Evolutionary conservation across 2,113 vertebrate genomes (phyloP).

Genomic region (Lamprologus tigripictilis): DNA sequence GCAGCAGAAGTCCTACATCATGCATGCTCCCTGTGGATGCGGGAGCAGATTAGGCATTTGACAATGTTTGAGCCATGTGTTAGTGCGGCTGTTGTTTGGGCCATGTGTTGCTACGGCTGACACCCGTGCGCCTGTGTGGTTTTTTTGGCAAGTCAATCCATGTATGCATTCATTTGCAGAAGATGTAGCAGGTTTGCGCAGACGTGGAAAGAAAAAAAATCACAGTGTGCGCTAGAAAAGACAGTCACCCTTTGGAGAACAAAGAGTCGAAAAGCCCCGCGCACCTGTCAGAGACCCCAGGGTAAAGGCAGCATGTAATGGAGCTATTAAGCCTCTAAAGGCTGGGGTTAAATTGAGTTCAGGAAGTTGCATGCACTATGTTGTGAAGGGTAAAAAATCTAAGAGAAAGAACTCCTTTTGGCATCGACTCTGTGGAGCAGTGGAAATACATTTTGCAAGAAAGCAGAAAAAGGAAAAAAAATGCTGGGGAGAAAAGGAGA

Average conservation of each 20-base stretch:
- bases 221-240: background rate
- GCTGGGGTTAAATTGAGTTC: slow-evolving; percentile 44
- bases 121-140: background rate
- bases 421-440: background rate
- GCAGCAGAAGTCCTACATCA: slow-evolving; percentile 32
- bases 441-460: background rate
- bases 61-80: slow-evolving; percentile 32
- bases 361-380: slow-evolving; percentile 14
- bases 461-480: background rate
- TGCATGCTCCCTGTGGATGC: slow-evolving; percentile 21
- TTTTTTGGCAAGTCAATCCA: background rate
- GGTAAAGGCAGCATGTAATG: slow-evolving; percentile 6
- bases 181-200: background rate
- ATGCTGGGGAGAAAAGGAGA: background rate
- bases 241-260: slow-evolving; percentile 9
- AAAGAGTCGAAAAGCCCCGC: background rate
- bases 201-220: background rate
- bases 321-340: slow-evolving; percentile 37
- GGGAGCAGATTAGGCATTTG: slow-evolving; percentile 40
- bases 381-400: slow-evolving; percentile 6
- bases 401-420: background rate
- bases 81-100: slow-evolving; percentile 8
- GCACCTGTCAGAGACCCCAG: slow-evolving; percentile 23
- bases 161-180: slow-evolving; percentile 2
- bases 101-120: slow-evolving; percentile 27